phyloP scores from a whole-genome alignment of 2,113 vertebrate species.

The Lathamus discolor region DNA sequence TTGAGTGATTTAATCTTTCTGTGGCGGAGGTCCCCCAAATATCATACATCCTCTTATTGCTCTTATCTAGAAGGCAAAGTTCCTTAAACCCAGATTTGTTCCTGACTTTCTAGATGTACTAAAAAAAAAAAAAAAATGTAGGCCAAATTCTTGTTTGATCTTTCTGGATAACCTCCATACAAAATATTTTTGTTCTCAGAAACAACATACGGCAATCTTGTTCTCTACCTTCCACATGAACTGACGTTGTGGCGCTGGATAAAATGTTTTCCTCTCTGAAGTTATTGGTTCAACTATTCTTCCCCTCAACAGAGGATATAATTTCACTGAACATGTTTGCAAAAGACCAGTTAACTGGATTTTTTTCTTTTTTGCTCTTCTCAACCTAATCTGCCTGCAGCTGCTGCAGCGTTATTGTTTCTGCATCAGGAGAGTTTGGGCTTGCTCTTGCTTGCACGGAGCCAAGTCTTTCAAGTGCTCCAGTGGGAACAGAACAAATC shows the following conservation, averaged over 20 bases:
- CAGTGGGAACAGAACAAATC: constrained; percentile 7
- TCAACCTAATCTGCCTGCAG: neutral
- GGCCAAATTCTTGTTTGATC: neutral
- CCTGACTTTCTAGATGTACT: neutral
- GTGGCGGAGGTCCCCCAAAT: neutral
- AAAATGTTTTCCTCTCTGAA: neutral
- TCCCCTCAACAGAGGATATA: neutral
- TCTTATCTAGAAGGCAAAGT: neutral
- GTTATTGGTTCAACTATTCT: neutral
- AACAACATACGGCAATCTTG: neutral
- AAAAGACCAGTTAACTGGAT: neutral
- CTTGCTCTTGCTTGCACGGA: neutral
- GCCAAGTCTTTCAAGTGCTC: constrained; percentile 1
- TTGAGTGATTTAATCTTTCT: neutral
- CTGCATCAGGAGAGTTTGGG: neutral
- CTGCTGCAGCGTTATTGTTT: neutral
- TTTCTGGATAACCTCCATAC: neutral
- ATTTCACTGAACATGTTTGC: neutral
- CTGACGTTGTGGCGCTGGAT: neutral
- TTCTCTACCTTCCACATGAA: neutral
- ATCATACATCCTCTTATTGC: neutral
- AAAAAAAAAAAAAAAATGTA: neutral
- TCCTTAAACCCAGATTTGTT: neutral
- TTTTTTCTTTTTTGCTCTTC: neutral
- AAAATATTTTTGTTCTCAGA: neutral